Evolutionary conservation across 2,888 invertebrate species (phyloP).

Genomic region (Drosophila mercatorum): DNA sequence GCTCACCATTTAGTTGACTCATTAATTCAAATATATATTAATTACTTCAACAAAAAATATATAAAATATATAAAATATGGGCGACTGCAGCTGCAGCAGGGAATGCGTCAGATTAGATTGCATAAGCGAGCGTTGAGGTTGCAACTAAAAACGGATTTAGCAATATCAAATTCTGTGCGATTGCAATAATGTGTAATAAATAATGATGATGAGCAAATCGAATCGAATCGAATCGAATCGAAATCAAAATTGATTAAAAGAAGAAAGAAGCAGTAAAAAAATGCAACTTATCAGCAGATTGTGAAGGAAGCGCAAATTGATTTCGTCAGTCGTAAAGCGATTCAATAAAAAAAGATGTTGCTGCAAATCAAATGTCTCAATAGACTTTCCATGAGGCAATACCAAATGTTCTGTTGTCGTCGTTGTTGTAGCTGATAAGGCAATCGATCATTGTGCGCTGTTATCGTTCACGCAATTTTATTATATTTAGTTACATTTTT

Average conservation of each 20-base stretch:
- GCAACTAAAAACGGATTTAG: conserved; percentile 38
- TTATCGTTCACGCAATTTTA: conserved; percentile 41
- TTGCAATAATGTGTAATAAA: conserved; percentile 33
- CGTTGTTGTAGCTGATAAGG: conserved; percentile 44
- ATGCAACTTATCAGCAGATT: conserved; percentile 25
- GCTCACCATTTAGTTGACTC: not conserved
- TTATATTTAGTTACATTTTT: conserved; percentile 25
- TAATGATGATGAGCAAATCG: conserved; percentile 38
- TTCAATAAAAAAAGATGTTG: conserved; percentile 48
- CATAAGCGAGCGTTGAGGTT: conserved; percentile 26
- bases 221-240: conserved; percentile 8
- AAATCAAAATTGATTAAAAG: conserved; percentile 42
- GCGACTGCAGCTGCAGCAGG: not conserved
- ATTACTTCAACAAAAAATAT: not conserved
- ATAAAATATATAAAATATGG: conserved; percentile 13
- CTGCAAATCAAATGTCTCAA: conserved; percentile 66
- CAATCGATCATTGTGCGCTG: conserved; percentile 13
- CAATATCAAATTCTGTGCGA: conserved; percentile 48
- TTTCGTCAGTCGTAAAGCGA: conserved; percentile 49
- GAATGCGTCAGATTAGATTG: conserved; percentile 43
- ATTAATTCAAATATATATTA: not conserved
- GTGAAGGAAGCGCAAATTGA: conserved; percentile 43
- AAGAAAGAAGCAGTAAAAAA: not conserved
- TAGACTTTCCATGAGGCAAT: conserved; percentile 56
- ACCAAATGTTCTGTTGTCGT: conserved; percentile 45